Percentiles rank a stretch among this genome's conserved stretches.
These are phyloP conservation scores for Stegodyphus mimosarum DNA, from an alignment of 1,140 invertebrate species.

Conservation along the genomic window DNA sequence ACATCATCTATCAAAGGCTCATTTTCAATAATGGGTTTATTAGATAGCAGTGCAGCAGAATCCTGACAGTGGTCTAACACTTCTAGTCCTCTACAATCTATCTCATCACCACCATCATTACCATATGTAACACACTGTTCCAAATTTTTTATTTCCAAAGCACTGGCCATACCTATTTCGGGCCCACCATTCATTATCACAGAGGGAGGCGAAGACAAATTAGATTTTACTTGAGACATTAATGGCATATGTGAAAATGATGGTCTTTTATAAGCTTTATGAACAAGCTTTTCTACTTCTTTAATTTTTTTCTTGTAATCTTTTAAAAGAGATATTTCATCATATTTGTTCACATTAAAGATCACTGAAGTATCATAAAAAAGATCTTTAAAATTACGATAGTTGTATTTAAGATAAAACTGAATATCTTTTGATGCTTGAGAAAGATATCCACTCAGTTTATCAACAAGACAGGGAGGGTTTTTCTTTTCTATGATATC, in stretches of 20 bases:
- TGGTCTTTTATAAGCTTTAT: background rate
- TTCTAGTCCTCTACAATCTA: too few species aligned
- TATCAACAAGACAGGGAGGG: background rate
- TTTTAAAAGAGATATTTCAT: background rate
- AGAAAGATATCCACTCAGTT: constrained; percentile 2
- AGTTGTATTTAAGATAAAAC: background rate
- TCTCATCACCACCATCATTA: too few species aligned
- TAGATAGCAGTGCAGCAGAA: background rate
- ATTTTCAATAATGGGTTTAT: background rate
- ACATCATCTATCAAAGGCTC: too few species aligned
- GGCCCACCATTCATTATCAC: background rate
- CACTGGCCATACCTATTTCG: background rate
- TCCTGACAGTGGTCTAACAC: too few species aligned
- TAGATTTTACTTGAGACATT: background rate
- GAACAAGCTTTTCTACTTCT: background rate
- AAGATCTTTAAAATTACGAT: background rate
- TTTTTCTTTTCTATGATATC: background rate
- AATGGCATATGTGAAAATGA: background rate
- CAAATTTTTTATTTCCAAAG: too few species aligned
- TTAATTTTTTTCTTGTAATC: background rate
- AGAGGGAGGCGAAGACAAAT: background rate
- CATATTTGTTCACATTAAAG: background rate
- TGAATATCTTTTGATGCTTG: background rate
- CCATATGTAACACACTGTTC: too few species aligned
- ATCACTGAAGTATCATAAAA: background rate